These are phyloP conservation scores for Smutsia gigantea DNA, from an alignment of 2,797 vertebrate species.

Conservation along the genomic window DNA sequence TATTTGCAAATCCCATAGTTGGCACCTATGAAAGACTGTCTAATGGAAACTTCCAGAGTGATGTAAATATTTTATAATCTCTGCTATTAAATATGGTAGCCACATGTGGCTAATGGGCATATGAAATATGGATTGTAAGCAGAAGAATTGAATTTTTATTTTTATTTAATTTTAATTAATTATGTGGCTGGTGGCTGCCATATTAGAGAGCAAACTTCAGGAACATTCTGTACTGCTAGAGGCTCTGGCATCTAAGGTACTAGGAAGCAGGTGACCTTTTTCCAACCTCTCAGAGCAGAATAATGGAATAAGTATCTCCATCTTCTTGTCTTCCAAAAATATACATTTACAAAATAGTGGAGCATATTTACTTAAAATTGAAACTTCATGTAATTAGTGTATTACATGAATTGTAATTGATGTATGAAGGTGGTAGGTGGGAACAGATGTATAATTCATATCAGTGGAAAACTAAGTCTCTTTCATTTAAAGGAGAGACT, in stretches of 20 bases:
- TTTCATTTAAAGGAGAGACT: background rate
- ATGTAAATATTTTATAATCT: background rate
- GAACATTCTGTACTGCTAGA: background rate
- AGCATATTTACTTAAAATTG: background rate
- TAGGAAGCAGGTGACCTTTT: background rate
- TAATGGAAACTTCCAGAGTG: background rate
- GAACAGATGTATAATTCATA: background rate
- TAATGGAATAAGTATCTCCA: background rate
- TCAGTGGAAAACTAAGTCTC: background rate
- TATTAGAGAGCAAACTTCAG: background rate
- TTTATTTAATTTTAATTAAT: background rate
- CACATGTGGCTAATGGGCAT: background rate
- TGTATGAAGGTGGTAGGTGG: background rate
- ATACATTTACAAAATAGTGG: background rate
- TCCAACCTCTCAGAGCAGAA: background rate
- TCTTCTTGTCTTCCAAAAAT: background rate
- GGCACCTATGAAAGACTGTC: background rate
- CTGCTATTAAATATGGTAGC: background rate
- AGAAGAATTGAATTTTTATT: background rate
- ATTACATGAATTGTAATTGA: background rate
- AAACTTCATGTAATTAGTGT: background rate
- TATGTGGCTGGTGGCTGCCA: background rate
- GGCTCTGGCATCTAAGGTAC: background rate
- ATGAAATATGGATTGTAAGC: background rate
- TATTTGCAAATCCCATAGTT: background rate